Base-by-base conservation (phyloP, 2,888 invertebrate genomes). In the Coronaproctus castanopsis region DNA sequence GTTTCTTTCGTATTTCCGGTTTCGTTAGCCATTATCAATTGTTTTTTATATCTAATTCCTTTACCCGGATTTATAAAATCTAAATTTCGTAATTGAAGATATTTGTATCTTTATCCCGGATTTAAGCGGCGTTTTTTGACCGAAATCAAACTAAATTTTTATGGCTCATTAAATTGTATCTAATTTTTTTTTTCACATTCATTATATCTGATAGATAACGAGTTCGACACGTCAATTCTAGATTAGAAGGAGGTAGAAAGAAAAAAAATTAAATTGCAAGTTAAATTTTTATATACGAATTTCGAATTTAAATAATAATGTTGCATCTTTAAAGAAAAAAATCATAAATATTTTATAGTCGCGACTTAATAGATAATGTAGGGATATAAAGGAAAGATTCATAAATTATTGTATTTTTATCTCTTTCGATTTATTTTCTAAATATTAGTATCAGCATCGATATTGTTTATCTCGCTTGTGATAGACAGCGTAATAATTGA, bases 21-120 rank as follows among this genome's bases (percentile, higher is more conserved):
- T 0, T 87, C 87, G 1, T 78, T 89, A 65, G 82, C 86, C 63
- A 77, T 89, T 54, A 77, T 90, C 3, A 91, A 91, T 70, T 82
- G 89, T 70, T 79, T 92, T 62, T 73, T 91, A 57, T 92, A 91
- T 72, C 73, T 90, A 53, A 77, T 91, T 66, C 91, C 91, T 0
- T 72, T 91, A 66, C 90, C 91, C 0, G 80, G 83, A 36, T 87
- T 83, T 69, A 78, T 91, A 18, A 86, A 87, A 68, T 83, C 85
- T 63, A 92, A 92, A 73, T 92, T 91, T 74, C 80, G 88, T 68
- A 86, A 87, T 68, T 82, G 71, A 74, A 50, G 14, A n/a, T n/a
- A n/a, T n/a, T n/a, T n/a, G n/a, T n/a, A n/a, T n/a, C n/a, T n/a
- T n/a, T n/a, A n/a, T n/a, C n/a, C n/a, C n/a, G n/a, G n/a, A n/a